A percentile compares a stretch with the other conserved stretches of the same genome.
These are phyloP conservation scores for Alentia gelatinosa DNA, from an alignment of 2,888 invertebrate species.

Conservation along the genomic window DNA sequence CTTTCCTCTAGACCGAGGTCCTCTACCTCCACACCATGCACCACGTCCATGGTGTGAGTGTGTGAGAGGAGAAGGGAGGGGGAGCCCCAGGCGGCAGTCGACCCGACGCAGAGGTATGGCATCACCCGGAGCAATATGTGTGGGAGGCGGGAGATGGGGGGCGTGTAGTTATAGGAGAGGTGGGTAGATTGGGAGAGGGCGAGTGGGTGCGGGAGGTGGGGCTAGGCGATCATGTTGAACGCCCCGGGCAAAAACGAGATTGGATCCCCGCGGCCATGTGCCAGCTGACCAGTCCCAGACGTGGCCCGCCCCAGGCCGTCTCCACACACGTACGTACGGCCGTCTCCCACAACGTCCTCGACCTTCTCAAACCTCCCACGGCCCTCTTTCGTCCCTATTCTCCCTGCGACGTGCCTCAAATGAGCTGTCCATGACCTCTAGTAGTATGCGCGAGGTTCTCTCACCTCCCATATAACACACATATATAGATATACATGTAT, in stretches of 20 bases:
- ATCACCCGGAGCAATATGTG: neutral
- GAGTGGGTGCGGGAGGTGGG: too few relatives aligned
- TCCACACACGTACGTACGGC: neutral
- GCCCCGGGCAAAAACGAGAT: neutral
- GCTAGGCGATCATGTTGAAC: neutral
- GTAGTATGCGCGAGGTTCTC: too few relatives aligned
- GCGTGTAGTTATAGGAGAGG: neutral
- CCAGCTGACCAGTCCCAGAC: neutral
- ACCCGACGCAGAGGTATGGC: neutral
- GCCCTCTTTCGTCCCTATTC: neutral
- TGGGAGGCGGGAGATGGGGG: too few relatives aligned
- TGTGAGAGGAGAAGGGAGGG: neutral
- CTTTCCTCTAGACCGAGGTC: too few relatives aligned
- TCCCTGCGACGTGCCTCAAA: too few relatives aligned
- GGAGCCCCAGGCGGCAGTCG: neutral
- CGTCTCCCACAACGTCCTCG: neutral
- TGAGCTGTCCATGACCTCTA: too few relatives aligned
- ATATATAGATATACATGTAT: too few relatives aligned
- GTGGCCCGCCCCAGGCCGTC: neutral
- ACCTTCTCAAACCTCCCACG: neutral
- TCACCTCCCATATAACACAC: too few relatives aligned
- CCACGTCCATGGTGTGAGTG: neutral
- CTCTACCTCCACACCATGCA: neutral
- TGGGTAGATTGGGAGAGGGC: neutral
- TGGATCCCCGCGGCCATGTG: neutral